Base-by-base conservation (phyloP, 2,797 vertebrate genomes). In the Molossus molossus region DNA sequence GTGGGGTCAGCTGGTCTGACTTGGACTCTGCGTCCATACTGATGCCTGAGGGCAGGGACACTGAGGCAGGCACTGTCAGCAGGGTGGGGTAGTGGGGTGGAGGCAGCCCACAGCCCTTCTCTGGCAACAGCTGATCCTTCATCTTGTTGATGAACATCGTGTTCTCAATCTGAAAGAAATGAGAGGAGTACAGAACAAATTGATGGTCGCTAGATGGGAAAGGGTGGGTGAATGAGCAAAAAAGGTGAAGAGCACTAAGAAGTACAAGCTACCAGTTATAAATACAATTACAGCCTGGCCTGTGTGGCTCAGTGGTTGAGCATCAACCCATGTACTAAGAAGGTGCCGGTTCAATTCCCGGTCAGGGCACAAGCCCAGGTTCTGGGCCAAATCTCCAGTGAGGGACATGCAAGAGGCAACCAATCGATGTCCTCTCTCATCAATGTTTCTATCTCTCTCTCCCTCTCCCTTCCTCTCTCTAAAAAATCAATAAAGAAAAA, bases 81-180 rank as follows among this genome's bases (percentile, higher is more conserved):
- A 99, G 98, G 23, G 99, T 99, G 89, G 99, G 99, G 96, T 99
- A 99, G 98, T 99, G 99, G 69, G 99, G 98, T n/a, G 99, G 99
- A 81, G 98, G 98, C 92, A 99, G 97, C 75, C 98, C 98, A 97
- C 99, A 99, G 97, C 98, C 99, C 98, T 99, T 99, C 97, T 99
- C 99, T 48, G 98, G 99, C 97, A 99, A 97, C 12, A 99, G 99
- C 96, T 99, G 99, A 98, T 99, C 99, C 97, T 99, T 99, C 98
- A 99, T 99, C 97, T 99, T 99, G 98, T 99, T 99, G 97, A 99
- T 99, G 98, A 99, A 99, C 99, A 99, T 99, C 89, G 99, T 99
- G 98, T 99, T 99, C 96, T 99, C 99, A 87, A 99, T 99, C 99
- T 99, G 98, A 84, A 98, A 91, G 55, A 67, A 92, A 93, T 48